Evolutionary conservation across 2,113 vertebrate species (phyloP).

Genomic region (Clinocottus analis): DNA sequence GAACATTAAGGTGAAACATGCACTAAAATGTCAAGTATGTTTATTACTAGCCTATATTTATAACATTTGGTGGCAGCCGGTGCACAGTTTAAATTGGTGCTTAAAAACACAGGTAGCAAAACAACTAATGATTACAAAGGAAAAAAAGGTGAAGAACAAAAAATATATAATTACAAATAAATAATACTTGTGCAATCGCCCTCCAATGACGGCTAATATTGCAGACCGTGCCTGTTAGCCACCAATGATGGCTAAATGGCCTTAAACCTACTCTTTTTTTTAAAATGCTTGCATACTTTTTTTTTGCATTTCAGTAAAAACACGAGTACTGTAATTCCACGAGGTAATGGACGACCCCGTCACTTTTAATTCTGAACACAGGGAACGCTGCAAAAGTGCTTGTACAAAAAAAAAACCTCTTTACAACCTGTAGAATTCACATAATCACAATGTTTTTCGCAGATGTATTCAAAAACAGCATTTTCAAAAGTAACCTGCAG

Average conservation of each 20-base stretch:
- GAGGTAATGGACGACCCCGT: background rate
- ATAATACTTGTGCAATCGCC: slow-evolving; percentile 8
- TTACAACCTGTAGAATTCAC: background rate
- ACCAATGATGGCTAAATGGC: background rate
- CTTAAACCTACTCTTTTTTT: background rate
- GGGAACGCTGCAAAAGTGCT: background rate
- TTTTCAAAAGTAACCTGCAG: background rate
- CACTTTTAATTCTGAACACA: background rate
- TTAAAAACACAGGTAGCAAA: background rate
- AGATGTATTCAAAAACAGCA: background rate
- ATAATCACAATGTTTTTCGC: background rate
- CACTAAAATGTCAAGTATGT: background rate
- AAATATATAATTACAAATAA: slow-evolving; percentile 45
- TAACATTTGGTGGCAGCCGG: slow-evolving; percentile 4
- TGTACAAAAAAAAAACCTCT: background rate
- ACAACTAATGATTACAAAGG: background rate
- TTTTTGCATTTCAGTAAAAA: background rate
- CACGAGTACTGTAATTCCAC: background rate
- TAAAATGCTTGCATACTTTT: background rate
- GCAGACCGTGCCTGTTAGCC: background rate
- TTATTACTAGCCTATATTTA: slow-evolving; percentile 32
- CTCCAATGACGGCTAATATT: background rate
- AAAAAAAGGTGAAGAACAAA: background rate
- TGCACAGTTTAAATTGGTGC: slow-evolving; percentile 21
- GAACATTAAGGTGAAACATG: background rate